Evolutionary conservation across 2,797 vertebrate species (phyloP), one percentile per base, ranked within the genome.

Genomic region (Gymnothorax javanicus): DNA sequence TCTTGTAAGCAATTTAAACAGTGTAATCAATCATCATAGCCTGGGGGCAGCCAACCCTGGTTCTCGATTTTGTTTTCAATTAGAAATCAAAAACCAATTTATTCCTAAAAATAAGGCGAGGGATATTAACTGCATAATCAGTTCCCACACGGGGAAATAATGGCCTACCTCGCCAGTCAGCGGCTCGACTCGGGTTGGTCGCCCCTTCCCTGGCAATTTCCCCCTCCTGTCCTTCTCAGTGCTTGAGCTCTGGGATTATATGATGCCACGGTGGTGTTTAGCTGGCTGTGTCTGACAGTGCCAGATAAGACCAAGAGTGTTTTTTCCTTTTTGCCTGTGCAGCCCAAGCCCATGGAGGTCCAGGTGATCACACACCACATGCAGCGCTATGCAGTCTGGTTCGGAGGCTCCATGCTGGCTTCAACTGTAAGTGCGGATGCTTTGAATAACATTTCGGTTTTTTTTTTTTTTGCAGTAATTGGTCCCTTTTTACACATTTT

Each of bases 331-430:
- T n/a, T 85, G 77, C 75, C 58, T 62, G 50, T 85, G 52, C 25
- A 92, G 91, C 91, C 91, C 57, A 92, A 92, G 85, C 91, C 91
- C 3, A 89, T 92, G 11, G 91, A 91, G 82, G 92, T 92, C 9
- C 89, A 91, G 69, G 91, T 92, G 67, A 90, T 90, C 54, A 95
- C 96, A 0, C 96, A 97, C 88, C 96, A 96, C 33, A 97, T 97
- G 96, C 97, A 97, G 91, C 95, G 96, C 89, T 97, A 96, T 0
- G 97, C 97, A 0, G 96, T 97, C 86, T 97, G 96, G 96, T 97
- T 97, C 0, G 96, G 96, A 0, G 96, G 96, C 62, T 97, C 96
- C 75, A 96, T 96, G 97, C 92, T 97, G 79, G 96, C 96, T 64
- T 97, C 96, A n/a, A 97, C 96, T 62, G 96, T 97, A 93, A 94